These are phyloP conservation scores for Gopherus evgoodei DNA, from an alignment of 2,113 vertebrate species.

Conservation along the genomic window DNA sequence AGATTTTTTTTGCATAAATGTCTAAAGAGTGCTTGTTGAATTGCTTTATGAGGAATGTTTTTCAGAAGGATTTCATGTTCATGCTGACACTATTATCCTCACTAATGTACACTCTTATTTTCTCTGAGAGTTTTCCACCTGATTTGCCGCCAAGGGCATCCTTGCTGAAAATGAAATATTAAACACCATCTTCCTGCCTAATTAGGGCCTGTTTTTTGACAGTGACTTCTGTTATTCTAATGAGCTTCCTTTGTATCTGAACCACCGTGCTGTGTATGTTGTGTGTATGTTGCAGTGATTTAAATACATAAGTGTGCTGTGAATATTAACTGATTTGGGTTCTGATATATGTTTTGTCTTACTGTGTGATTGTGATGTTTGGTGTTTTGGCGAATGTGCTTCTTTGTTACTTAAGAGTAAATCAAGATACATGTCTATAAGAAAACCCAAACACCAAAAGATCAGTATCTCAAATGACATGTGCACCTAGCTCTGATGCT, in stretches of 20 bases:
- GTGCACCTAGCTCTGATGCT: constrained; percentile 48
- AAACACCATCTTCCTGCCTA: background rate
- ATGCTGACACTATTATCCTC: background rate
- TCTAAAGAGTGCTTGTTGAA: background rate
- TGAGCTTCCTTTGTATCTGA: background rate
- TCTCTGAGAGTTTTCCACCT: background rate
- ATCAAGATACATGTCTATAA: background rate
- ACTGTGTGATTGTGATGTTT: background rate
- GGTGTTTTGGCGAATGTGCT: constrained; percentile 46
- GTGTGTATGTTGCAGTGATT: constrained; percentile 6
- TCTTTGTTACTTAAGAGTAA: background rate
- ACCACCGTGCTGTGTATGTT: background rate
- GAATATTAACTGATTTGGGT: background rate
- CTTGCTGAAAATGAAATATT: background rate
- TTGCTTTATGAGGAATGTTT: background rate
- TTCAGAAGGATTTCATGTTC: background rate
- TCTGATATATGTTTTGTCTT: constrained; percentile 26
- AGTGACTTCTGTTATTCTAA: background rate
- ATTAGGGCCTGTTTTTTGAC: background rate
- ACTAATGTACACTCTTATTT: background rate
- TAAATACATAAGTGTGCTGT: background rate
- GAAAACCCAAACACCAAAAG: constrained; percentile 27
- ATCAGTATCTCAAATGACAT: constrained; percentile 1
- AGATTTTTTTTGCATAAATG: background rate
- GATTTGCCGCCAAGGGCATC: background rate